phyloP scores from a whole-genome alignment of 1,140 invertebrate species.

The Aphelinus certus region DNA sequence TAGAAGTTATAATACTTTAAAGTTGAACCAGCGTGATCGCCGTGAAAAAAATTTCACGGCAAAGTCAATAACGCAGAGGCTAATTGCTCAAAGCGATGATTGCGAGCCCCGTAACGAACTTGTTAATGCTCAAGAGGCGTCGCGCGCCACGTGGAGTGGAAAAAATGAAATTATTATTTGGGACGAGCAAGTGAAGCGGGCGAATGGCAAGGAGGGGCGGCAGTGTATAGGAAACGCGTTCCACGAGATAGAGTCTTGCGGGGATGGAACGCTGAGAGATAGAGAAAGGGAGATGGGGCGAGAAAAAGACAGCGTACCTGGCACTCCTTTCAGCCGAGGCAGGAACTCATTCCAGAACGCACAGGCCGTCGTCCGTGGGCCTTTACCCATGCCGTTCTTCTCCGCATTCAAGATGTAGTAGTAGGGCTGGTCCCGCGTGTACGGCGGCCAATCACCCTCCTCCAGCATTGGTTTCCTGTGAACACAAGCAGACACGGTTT shows the following conservation, averaged over 20 bases:
- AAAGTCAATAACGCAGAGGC: no score
- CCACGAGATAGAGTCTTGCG: no score
- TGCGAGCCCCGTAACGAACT: no score
- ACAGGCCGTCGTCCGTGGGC: conserved; percentile 86
- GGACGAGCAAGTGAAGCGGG: no score
- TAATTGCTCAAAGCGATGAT: no score
- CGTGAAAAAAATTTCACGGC: not conserved
- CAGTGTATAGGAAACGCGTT: no score
- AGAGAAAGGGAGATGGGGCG: not conserved
- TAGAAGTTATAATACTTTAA: no score
- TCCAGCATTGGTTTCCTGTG: conserved; percentile 83
- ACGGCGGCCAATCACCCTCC: conserved; percentile 88
- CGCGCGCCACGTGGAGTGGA: no score
- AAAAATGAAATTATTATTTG: no score
- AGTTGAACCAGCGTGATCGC: not conserved
- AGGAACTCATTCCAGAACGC: conserved; percentile 96
- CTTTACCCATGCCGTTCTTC: conserved; percentile 75
- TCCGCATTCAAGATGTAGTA: conserved; percentile 91
- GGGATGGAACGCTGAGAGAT: not conserved
- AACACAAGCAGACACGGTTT: conserved; percentile 40
- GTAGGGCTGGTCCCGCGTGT: conserved; percentile 83
- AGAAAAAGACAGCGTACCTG: conserved; percentile 65
- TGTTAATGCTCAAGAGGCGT: no score
- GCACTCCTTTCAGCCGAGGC: conserved; percentile 80
- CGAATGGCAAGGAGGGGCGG: no score